Percentiles rank a stretch among this genome's conserved stretches.
Conservation (phyloP, 2,797 vertebrate species). For the Bradypodion pumilum region DNA sequence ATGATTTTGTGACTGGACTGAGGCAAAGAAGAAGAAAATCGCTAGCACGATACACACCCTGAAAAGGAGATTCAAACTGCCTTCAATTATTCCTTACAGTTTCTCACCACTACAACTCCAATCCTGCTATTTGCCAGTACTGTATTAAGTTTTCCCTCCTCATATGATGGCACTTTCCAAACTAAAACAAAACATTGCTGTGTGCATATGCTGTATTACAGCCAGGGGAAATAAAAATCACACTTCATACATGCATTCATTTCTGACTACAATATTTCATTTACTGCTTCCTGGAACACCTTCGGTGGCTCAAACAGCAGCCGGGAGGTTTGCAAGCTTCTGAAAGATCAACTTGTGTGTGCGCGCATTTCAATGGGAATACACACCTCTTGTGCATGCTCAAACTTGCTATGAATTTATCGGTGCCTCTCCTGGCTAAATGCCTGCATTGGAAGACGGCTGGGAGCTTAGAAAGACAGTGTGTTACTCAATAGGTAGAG, state of each 20-base stretch:
- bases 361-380: background rate
- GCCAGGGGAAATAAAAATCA: background rate
- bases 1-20: too few relatives aligned
- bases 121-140: background rate
- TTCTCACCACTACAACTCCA: background rate
- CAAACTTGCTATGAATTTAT: too few relatives aligned
- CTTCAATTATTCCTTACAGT: background rate
- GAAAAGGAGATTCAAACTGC: background rate
- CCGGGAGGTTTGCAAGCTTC: background rate
- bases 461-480: background rate
- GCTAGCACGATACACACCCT: background rate
- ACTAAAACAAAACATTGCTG: slow-evolving; percentile 17
- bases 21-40: background rate
- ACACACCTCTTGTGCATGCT: background rate
- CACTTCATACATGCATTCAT: background rate
- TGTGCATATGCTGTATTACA: background rate
- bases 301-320: background rate
- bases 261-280: background rate
- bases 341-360: too few relatives aligned
- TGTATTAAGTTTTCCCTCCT: background rate
- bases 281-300: background rate
- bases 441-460: background rate
- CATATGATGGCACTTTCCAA: background rate
- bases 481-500: background rate
- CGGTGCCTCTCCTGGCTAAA: background rate